A percentile compares a stretch with the other conserved stretches of the same genome.
Evolutionary conservation across 1,140 invertebrate genomes (phyloP).

Genomic region (Scaptomyza montana): DNA sequence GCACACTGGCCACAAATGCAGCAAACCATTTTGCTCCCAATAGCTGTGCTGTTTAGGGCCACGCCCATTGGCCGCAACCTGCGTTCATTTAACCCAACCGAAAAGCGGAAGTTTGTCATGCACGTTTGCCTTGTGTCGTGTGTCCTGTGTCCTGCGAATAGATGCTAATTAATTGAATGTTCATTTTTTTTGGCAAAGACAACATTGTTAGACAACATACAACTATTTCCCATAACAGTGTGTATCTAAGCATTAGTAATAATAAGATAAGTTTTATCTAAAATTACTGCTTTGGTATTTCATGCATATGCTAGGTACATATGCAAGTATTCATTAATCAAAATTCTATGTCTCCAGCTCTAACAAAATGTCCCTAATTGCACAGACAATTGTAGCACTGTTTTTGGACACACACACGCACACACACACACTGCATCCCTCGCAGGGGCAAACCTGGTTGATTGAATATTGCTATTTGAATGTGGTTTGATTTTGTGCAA

Average conservation of each 20-base stretch:
- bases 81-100: constrained; percentile 60
- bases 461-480: constrained; percentile 76
- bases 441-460: constrained; percentile 32
- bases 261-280: constrained; percentile 4
- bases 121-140: constrained; percentile 52
- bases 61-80: constrained; percentile 39
- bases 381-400: constrained; percentile 41
- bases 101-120: constrained; percentile 66
- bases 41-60: constrained; percentile 17
- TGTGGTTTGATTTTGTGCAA: constrained; percentile 71
- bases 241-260: constrained; percentile 1
- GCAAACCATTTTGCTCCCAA: constrained; percentile 14
- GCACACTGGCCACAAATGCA: constrained; percentile 62
- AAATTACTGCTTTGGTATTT: neutral
- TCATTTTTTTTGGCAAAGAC: constrained; percentile 34
- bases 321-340: constrained; percentile 52
- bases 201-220: constrained; percentile 3
- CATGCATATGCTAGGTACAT: constrained; percentile 6
- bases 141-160: constrained; percentile 36
- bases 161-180: constrained; percentile 73
- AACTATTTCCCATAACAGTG: constrained; percentile 7
- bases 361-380: constrained; percentile 57
- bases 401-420: constrained; percentile 22
- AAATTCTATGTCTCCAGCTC: constrained; percentile 34
- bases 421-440: neutral